Percentiles rank a stretch among this genome's conserved stretches.
Conservation (phyloP, 2,888 invertebrate genomes). For the Papilio elwesi region DNA sequence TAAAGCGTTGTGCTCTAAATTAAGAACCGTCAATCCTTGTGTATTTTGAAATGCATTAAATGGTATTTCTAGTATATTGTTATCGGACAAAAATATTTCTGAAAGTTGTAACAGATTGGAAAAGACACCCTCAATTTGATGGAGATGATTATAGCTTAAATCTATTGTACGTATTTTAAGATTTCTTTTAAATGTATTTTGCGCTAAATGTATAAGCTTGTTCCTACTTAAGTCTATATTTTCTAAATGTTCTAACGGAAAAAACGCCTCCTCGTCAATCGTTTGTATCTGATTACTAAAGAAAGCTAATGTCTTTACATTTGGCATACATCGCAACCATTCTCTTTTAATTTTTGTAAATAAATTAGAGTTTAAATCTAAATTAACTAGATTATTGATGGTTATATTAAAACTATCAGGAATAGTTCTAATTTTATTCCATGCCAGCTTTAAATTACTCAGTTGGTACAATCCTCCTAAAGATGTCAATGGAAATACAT, state of each 20-base stretch:
- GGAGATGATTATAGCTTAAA: slow-evolving; percentile 94
- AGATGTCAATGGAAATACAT: slow-evolving; percentile 91
- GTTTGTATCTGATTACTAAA: slow-evolving; percentile 93
- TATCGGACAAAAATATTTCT: slow-evolving; percentile 94
- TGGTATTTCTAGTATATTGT: slow-evolving; percentile 93
- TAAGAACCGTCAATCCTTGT: slow-evolving; percentile 89
- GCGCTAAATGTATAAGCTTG: slow-evolving; percentile 90
- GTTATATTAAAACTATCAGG: slow-evolving; percentile 89
- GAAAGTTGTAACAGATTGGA: slow-evolving; percentile 90
- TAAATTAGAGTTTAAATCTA: slow-evolving; percentile 94
- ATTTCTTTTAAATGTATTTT: slow-evolving; percentile 90
- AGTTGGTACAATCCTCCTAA: slow-evolving; percentile 89
- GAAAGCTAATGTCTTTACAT: slow-evolving; percentile 90
- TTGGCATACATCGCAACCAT: slow-evolving; percentile 92
- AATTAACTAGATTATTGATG: slow-evolving; percentile 88
- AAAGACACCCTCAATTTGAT: slow-evolving; percentile 92
- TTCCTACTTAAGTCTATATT: slow-evolving; percentile 95
- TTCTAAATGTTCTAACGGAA: slow-evolving; percentile 89
- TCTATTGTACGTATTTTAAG: slow-evolving; percentile 92
- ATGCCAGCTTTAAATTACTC: slow-evolving; percentile 88
- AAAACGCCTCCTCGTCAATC: slow-evolving; percentile 91
- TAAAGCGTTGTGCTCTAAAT: slow-evolving; percentile 94
- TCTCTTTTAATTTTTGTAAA: slow-evolving; percentile 90
- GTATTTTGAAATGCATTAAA: slow-evolving; percentile 92
- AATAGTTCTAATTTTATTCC: slow-evolving; percentile 92